phyloP scores from a whole-genome alignment of 1,140 invertebrate genomes.

The Schlechtendalia chinensis region DNA sequence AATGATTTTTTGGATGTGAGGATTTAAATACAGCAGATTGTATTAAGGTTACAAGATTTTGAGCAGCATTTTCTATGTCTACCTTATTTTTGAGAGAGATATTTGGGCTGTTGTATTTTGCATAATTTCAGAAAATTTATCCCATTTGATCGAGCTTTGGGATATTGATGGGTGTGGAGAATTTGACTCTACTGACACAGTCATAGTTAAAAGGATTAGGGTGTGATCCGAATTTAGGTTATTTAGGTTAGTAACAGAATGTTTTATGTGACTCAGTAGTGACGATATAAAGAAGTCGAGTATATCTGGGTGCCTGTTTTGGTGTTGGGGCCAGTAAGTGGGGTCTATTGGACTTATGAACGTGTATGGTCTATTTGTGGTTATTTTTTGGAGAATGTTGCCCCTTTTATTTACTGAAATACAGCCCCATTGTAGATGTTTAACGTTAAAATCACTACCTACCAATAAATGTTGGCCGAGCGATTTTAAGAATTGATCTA shows the following conservation, averaged over 20 bases:
- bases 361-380: slow-evolving; percentile 4
- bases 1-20: neutral
- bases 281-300: slow-evolving; percentile 39
- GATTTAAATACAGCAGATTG: slow-evolving; percentile 14
- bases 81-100: slow-evolving; percentile 2
- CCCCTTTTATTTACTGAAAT: neutral
- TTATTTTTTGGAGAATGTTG: slow-evolving; percentile 1
- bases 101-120: neutral
- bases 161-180: slow-evolving; percentile 10
- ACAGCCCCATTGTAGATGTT: slow-evolving; percentile 33
- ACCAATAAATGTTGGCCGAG: slow-evolving; percentile 32
- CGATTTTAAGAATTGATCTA: slow-evolving; percentile 25
- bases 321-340: slow-evolving; percentile 38
- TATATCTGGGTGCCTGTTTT: slow-evolving; percentile 32
- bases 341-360: slow-evolving; percentile 4
- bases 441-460: slow-evolving; percentile 35
- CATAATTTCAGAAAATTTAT: slow-evolving; percentile 7
- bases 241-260: neutral
- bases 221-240: slow-evolving; percentile 20
- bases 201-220: slow-evolving; percentile 19
- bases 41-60: slow-evolving; percentile 15
- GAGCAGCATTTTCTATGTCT: slow-evolving; percentile 13
- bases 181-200: neutral
- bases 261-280: slow-evolving; percentile 23
- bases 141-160: slow-evolving; percentile 1